Evolutionary conservation across 2,797 vertebrate genomes (phyloP), one percentile per base, ranked within the genome.

Genomic region (Melanotaenia nigrans): DNA sequence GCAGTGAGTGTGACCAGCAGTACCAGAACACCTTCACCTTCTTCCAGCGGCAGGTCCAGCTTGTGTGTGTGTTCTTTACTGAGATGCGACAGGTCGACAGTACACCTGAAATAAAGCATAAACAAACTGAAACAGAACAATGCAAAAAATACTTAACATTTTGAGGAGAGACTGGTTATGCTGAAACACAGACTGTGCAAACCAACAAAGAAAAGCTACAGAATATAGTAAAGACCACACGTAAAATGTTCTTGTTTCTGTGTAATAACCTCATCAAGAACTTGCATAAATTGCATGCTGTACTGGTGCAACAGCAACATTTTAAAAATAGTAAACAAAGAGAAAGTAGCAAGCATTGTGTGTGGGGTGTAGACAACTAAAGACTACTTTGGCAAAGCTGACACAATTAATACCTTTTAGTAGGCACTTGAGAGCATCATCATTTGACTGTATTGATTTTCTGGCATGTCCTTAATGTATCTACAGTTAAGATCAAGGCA

Each of bases 1-100:
- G 97, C 97, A 1, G 97, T 99, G 82, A 99, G 95, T 42, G 98
- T 97, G 82, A 98, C 96, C 89, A 99, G 93, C 85, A 99, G 80
- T 45, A 98, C 95, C 89, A 99, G 89, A 76, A 86, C 89, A 4
- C 98, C 97, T 89, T 96, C 95, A 1, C 96, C 96, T 78, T 97
- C 97, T 84, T 97, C 96, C 89, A 99, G 93, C 0, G 85, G 89
- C 73, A 97, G 12, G 73, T 98, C 96, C 92, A 99, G 4, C 79
- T 96, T 97, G 93, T 99, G 96, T 1, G 97, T 99, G 63, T 96
- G 96, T 25, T 99, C 98, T 92, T 95, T 97, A 58, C 94, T 96
- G 67, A 99, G 94, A 24, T 85, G 91, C 0, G 96, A 96, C 83
- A 99, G 93, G 93, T 99, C 95, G 53, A 99, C 79, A 68, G 97